phyloP scores from a whole-genome alignment of 2,888 invertebrate genomes.

The Drosophila nr. fundita region DNA sequence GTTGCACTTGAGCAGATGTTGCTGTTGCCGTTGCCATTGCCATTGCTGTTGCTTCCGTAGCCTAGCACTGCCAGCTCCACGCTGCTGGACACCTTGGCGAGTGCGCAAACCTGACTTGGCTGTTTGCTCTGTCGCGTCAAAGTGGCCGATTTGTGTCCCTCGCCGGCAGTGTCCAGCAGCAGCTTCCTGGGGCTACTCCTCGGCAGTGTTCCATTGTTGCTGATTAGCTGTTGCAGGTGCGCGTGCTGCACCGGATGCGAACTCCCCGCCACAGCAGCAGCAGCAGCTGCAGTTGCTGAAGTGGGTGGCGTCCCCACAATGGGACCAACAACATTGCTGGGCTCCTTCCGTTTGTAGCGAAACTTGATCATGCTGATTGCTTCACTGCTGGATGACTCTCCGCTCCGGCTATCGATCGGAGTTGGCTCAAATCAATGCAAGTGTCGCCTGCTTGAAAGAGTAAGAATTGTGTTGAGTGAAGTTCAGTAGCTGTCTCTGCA shows the following conservation, averaged over 20 bases:
- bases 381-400: not conserved
- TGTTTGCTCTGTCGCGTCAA: conserved; percentile 78
- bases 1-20: conserved; percentile 7
- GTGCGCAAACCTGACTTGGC: conserved; percentile 34
- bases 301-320: conserved; percentile 11
- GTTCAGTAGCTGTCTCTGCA: not conserved
- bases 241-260: conserved; percentile 60
- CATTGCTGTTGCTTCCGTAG: conserved; percentile 40
- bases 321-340: conserved; percentile 75
- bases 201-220: conserved; percentile 81
- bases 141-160: conserved; percentile 79
- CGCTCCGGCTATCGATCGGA: not conserved
- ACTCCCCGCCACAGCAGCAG: not conserved
- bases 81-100: conserved; percentile 81
- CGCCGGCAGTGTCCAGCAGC: conserved; percentile 61
- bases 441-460: conserved; percentile 15
- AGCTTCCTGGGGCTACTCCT: conserved; percentile 82
- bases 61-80: conserved; percentile 73
- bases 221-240: conserved; percentile 73
- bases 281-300: conserved; percentile 4
- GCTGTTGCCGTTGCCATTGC: not conserved
- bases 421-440: conserved; percentile 6
- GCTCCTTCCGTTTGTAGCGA: conserved; percentile 88
- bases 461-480: conserved; percentile 1
- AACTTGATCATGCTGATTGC: conserved; percentile 87